These are phyloP conservation scores for Leptopilina clavipes DNA, from an alignment of 1,140 invertebrate species.

Conservation along the genomic window DNA sequence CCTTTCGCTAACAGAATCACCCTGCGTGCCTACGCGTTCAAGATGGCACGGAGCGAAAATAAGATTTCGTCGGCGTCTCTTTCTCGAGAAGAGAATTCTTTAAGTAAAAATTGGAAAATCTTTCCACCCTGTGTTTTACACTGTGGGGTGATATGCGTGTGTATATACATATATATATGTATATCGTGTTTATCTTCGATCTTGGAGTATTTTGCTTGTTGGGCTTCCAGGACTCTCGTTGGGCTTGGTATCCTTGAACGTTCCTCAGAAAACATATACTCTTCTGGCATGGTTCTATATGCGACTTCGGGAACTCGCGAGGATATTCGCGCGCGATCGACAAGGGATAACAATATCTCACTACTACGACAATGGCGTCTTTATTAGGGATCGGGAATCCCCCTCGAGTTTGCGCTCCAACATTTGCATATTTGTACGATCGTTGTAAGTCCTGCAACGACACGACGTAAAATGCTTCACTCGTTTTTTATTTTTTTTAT, in stretches of 20 bases:
- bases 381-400: constrained; percentile 15
- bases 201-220: constrained; percentile 15
- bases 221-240: background rate
- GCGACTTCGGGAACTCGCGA: constrained; percentile 9
- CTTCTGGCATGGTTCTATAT: constrained; percentile 1
- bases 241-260: background rate
- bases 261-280: constrained; percentile 7
- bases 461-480: constrained; percentile 8
- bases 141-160: background rate
- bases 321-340: constrained; percentile 13
- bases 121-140: constrained; percentile 6
- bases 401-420: background rate
- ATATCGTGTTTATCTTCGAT: constrained; percentile 9
- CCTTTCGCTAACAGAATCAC: constrained; percentile 5
- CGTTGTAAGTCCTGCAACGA: background rate
- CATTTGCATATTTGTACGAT: constrained; percentile 16
- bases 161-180: background rate
- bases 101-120: background rate
- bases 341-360: constrained; percentile 2
- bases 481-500: background rate
- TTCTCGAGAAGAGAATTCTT: background rate
- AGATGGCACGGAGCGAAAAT: constrained; percentile 8
- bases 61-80: constrained; percentile 18
- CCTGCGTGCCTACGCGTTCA: constrained; percentile 15
- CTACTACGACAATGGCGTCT: constrained; percentile 2